These are phyloP conservation scores for Gastrophysa polygoni DNA, from an alignment of 2,888 invertebrate species.

Conservation along the genomic window DNA sequence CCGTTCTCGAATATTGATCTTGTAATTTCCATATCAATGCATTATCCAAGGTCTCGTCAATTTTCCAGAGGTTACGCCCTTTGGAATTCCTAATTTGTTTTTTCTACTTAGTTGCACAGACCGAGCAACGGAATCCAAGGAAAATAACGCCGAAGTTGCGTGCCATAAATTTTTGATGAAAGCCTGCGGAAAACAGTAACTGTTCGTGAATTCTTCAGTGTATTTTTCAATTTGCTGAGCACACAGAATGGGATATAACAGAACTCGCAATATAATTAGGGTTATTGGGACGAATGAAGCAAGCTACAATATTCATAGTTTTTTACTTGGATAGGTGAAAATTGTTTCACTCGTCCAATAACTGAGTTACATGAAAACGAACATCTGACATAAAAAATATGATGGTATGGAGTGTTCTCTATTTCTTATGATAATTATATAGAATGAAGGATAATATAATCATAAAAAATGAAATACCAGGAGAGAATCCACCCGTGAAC, in stretches of 20 bases:
- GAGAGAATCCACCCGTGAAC: too few species aligned
- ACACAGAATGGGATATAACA: background rate
- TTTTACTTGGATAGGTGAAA: too few species aligned
- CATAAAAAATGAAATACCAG: too few species aligned
- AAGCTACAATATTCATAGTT: too few species aligned
- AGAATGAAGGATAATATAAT: too few species aligned
- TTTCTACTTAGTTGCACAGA: background rate
- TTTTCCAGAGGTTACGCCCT: background rate
- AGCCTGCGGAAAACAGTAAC: background rate
- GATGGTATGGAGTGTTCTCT: too few species aligned
- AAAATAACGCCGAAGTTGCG: background rate
- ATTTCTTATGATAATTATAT: too few species aligned
- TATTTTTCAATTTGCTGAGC: background rate
- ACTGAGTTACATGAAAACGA: too few species aligned
- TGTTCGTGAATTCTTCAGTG: background rate
- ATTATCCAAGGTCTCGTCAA: background rate
- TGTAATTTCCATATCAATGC: background rate
- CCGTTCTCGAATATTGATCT: background rate
- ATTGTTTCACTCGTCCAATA: too few species aligned
- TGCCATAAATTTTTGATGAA: background rate
- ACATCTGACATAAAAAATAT: too few species aligned
- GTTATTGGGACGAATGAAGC: too few species aligned
- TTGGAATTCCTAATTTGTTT: background rate
- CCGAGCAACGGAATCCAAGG: background rate
- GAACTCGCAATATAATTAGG: background rate